A percentile compares a stretch with the other conserved stretches of the same genome.
Evolutionary conservation across 2,113 vertebrate species (phyloP).

Genomic region (Petrocephalus microphthalmus): DNA sequence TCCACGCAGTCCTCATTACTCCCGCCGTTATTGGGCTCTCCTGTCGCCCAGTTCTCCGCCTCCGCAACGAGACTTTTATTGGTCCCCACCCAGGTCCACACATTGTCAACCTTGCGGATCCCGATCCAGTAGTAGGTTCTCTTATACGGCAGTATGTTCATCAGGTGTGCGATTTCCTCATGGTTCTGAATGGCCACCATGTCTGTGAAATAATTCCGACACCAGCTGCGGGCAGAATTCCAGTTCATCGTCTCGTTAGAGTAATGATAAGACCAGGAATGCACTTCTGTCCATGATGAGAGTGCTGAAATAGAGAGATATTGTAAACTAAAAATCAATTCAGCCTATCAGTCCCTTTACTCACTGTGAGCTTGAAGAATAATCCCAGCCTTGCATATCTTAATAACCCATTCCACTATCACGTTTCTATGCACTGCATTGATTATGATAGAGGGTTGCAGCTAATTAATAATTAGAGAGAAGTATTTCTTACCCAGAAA

Average conservation of each 20-base stretch:
- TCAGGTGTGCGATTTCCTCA: conserved; percentile 73
- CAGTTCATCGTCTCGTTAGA: conserved; percentile 58
- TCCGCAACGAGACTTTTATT: conserved; percentile 63
- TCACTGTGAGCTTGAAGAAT: neutral
- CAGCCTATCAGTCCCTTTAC: neutral
- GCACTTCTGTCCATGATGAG: conserved; percentile 42
- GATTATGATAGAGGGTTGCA: neutral
- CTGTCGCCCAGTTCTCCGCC: conserved; percentile 75
- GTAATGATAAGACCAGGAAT: conserved; percentile 73
- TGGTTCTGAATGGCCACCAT: conserved; percentile 92
- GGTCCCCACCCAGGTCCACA: conserved; percentile 92
- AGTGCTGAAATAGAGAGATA: conserved; percentile 47
- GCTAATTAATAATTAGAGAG: neutral
- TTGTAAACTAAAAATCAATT: neutral
- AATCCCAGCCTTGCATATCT: neutral
- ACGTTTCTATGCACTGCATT: neutral
- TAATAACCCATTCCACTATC: neutral
- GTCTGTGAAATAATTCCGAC: conserved; percentile 67
- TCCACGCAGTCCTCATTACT: conserved; percentile 82
- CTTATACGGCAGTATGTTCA: conserved; percentile 52
- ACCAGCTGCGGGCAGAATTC: conserved; percentile 64
- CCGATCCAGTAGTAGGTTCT: conserved; percentile 81
- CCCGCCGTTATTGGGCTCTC: conserved; percentile 75
- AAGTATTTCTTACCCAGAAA: conserved; percentile 28
- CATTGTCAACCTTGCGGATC: conserved; percentile 66